Conservation (phyloP, 2,113 vertebrate species). For the Pogona vitticeps region DNA sequence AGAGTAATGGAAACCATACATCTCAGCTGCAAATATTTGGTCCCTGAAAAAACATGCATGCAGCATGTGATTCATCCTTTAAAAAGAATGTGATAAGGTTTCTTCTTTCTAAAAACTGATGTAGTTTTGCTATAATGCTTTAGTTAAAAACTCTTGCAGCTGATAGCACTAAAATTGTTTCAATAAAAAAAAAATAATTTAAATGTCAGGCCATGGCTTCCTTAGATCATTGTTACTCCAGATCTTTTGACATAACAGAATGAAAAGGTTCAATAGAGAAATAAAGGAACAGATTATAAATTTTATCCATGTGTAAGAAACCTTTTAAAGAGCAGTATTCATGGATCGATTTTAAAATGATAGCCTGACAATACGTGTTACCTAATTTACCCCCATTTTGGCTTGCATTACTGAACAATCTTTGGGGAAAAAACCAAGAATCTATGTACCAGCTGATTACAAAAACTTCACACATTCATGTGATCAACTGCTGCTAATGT, state of each 20-base stretch:
- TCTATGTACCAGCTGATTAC: background rate
- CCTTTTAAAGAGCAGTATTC: background rate
- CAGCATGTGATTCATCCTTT: constrained; percentile 64
- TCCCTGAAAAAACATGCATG: constrained; percentile 63
- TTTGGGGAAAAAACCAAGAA: background rate
- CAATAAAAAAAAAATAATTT: background rate
- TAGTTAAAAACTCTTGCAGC: constrained; percentile 47
- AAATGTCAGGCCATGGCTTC: constrained; percentile 42
- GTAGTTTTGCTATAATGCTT: constrained; percentile 41
- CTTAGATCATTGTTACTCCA: constrained; percentile 45
- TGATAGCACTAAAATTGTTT: background rate
- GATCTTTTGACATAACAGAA: constrained; percentile 11
- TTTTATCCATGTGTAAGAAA: background rate
- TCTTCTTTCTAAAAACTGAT: constrained; percentile 41
- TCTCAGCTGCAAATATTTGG: constrained; percentile 60
- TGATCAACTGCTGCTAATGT: background rate
- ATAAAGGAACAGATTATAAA: background rate
- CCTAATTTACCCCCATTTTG: background rate
- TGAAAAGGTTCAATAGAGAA: constrained; percentile 32
- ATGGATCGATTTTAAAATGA: background rate
- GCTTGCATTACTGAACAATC: background rate
- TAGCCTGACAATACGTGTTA: background rate
- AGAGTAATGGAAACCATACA: constrained; percentile 59
- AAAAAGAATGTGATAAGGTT: constrained; percentile 50
- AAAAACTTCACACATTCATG: background rate